Conservation (phyloP, 37 sponge, comb jelly and placozoan genomes). For the Ephydatia muelleri region DNA sequence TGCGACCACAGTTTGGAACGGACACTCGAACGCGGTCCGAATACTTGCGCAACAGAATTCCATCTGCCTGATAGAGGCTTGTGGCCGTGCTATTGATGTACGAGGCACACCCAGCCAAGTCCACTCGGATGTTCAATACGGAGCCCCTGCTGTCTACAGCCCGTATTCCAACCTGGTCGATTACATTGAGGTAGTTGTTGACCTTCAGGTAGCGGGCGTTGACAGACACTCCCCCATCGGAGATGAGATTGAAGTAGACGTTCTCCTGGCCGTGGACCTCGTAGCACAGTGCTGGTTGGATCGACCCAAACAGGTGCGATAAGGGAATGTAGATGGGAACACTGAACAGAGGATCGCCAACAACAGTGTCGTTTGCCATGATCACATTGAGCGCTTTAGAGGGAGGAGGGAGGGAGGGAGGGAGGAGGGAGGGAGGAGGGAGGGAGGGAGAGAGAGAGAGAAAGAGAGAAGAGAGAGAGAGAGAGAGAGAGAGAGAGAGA, state of each 20-base stretch:
- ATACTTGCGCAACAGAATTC: constrained; percentile 7
- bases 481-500: too few species aligned
- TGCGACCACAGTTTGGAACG: constrained; percentile 68
- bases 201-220: constrained; percentile 42
- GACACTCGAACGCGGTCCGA: constrained; percentile 46
- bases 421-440: too few species aligned
- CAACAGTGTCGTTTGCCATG: constrained; percentile 42
- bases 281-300: constrained; percentile 28
- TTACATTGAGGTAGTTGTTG: constrained; percentile 49
- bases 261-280: constrained; percentile 56
- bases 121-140: constrained; percentile 40
- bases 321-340: constrained; percentile 32
- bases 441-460: too few species aligned
- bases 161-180: constrained; percentile 40
- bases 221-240: constrained; percentile 55
- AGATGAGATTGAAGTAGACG: constrained; percentile 48
- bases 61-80: not conserved
- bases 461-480: too few species aligned
- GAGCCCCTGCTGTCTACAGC: constrained; percentile 28
- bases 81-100: constrained; percentile 6
- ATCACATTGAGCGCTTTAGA: not conserved
- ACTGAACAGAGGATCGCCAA: constrained; percentile 62
- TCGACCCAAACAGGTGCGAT: constrained; percentile 1
- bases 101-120: constrained; percentile 48
- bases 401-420: not conserved